Conservation (phyloP, 2,888 invertebrate genomes). For the Dascillus cervinus region DNA sequence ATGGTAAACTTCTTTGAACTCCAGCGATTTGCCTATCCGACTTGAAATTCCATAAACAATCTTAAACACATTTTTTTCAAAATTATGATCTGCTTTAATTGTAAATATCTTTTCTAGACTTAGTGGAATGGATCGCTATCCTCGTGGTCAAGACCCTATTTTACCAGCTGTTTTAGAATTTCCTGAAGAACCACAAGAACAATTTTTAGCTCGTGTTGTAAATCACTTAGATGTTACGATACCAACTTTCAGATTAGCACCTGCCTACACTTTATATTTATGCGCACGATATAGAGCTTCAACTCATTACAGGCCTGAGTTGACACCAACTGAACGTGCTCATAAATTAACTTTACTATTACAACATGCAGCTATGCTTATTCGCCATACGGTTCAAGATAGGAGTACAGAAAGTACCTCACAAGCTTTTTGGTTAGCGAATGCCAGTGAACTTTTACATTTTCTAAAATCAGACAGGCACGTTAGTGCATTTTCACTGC, state of each 20-base stretch:
- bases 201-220: slow-evolving; percentile 82
- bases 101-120: slow-evolving; percentile 24
- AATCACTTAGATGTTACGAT: slow-evolving; percentile 81
- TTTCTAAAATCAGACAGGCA: slow-evolving; percentile 94
- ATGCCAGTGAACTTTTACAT: slow-evolving; percentile 91
- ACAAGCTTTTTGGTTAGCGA: slow-evolving; percentile 95
- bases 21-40: too few relatives aligned
- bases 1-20: background rate
- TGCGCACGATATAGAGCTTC: slow-evolving; percentile 90
- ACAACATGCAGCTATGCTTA: slow-evolving; percentile 83
- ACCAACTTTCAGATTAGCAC: slow-evolving; percentile 90
- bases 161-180: slow-evolving; percentile 92
- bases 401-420: slow-evolving; percentile 77
- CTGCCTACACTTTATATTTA: slow-evolving; percentile 93
- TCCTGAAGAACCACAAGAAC: slow-evolving; percentile 89
- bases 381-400: slow-evolving; percentile 34
- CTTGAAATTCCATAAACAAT: too few relatives aligned
- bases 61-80: background rate
- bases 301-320: slow-evolving; percentile 87
- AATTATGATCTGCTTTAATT: slow-evolving; percentile 1
- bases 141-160: slow-evolving; percentile 77
- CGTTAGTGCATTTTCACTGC: slow-evolving; percentile 83
- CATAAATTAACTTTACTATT: slow-evolving; percentile 84
- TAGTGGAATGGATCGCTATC: slow-evolving; percentile 46
- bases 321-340: slow-evolving; percentile 86